Conservation (phyloP, 2,888 invertebrate species). For the Tricholauxania praeusta region DNA sequence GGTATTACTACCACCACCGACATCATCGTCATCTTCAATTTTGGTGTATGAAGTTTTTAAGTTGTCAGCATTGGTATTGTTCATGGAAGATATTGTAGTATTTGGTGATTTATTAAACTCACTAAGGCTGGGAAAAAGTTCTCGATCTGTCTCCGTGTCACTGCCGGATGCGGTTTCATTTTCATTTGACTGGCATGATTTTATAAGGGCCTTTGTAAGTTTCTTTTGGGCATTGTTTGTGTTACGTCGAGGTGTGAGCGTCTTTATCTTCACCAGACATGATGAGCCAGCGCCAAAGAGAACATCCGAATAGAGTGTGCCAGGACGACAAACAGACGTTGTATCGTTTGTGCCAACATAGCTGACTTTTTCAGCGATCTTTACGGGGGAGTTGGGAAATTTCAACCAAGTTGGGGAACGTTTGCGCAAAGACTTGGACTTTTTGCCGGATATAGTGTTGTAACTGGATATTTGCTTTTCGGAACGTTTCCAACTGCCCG, state of each 20-base stretch:
- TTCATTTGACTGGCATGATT: slow-evolving; percentile 35
- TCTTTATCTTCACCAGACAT: slow-evolving; percentile 49
- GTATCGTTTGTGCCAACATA: slow-evolving; percentile 36
- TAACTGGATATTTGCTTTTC: slow-evolving; percentile 45
- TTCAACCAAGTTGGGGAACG: slow-evolving; percentile 49
- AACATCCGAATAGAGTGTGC: slow-evolving; percentile 52
- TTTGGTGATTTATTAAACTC: slow-evolving; percentile 14
- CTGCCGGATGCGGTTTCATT: slow-evolving; percentile 33
- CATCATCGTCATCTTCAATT: slow-evolving; percentile 12
- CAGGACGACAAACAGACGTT: slow-evolving; percentile 49
- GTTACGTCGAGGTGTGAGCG: slow-evolving; percentile 41
- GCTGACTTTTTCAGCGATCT: slow-evolving; percentile 39
- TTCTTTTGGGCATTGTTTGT: slow-evolving; percentile 44
- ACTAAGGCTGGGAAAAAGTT: slow-evolving; percentile 43
- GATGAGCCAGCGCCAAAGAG: slow-evolving; percentile 50
- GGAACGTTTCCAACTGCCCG: slow-evolving; percentile 51
- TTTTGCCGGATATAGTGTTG: slow-evolving; percentile 45
- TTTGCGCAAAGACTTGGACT: slow-evolving; percentile 45
- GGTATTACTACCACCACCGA: background rate
- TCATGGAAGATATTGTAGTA: background rate
- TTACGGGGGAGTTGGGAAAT: slow-evolving; percentile 41
- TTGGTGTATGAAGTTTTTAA: background rate
- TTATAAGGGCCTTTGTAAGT: slow-evolving; percentile 45
- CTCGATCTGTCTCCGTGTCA: slow-evolving; percentile 40
- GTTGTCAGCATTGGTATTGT: background rate